These are phyloP conservation scores for Lucinisca nassula DNA, from an alignment of 2,888 invertebrate species.

Conservation along the genomic window DNA sequence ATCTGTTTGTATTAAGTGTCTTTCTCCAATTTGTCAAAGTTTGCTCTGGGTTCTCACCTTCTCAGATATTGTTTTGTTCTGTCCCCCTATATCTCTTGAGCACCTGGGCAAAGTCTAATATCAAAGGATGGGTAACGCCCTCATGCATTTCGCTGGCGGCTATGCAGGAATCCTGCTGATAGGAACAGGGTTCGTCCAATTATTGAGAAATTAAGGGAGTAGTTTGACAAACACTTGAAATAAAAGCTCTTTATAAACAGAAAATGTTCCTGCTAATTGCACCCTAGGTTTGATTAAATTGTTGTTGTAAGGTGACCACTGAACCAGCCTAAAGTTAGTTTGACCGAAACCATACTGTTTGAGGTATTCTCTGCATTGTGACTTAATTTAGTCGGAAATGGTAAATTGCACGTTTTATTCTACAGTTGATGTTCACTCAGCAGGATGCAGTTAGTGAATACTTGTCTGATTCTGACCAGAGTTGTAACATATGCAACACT, in stretches of 20 bases:
- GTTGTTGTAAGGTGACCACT: not conserved
- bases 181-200: constrained; percentile 43
- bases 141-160: constrained; percentile 23
- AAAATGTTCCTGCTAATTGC: not conserved
- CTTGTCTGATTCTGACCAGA: not conserved
- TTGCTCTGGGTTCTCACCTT: not conserved
- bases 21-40: not conserved
- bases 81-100: not conserved
- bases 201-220: constrained; percentile 4
- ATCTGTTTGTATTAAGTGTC: not conserved
- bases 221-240: constrained; percentile 40
- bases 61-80: not conserved
- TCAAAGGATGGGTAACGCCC: constrained; percentile 39
- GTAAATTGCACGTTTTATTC: constrained; percentile 10
- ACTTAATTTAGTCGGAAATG: constrained; percentile 8
- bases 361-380: not conserved
- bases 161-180: constrained; percentile 37
- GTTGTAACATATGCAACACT: constrained; percentile 1
- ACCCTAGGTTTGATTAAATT: not conserved
- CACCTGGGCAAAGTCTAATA: constrained; percentile 49
- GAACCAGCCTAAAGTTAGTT: not conserved
- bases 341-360: constrained; percentile 16
- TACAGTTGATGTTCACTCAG: not conserved
- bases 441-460: not conserved
- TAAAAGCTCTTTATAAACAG: not conserved